phyloP scores from a whole-genome alignment of 2,888 invertebrate species.

The Polietes domitor region DNA sequence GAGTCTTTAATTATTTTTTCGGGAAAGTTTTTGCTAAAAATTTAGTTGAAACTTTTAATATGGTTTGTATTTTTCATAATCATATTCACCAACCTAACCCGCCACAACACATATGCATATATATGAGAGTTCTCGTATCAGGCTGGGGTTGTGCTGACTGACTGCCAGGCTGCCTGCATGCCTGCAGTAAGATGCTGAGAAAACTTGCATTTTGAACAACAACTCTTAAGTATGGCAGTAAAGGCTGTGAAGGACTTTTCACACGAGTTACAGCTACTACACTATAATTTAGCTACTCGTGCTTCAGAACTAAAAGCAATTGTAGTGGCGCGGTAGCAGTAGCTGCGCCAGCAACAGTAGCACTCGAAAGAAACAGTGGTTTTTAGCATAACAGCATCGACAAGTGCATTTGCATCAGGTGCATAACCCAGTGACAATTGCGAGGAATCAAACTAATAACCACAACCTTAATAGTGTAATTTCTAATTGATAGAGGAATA shows the following conservation, averaged over 20 bases:
- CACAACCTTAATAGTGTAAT: too few relatives aligned
- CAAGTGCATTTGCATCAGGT: not conserved
- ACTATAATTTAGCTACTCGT: constrained; percentile 54
- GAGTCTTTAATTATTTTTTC: not conserved
- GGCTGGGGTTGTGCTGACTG: not conserved
- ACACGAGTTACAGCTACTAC: constrained; percentile 48
- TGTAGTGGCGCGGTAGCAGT: constrained; percentile 32
- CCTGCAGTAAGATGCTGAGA: not conserved
- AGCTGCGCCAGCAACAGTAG: constrained; percentile 36
- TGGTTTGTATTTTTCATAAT: not conserved
- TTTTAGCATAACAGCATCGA: constrained; percentile 15
- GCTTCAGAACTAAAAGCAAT: constrained; percentile 34
- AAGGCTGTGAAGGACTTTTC: constrained; percentile 37
- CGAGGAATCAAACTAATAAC: too few relatives aligned
- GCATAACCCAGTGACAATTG: not conserved
- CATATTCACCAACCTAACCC: not conserved
- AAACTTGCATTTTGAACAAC: constrained; percentile 5
- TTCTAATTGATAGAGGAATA: too few relatives aligned
- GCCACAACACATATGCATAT: constrained; percentile 16
- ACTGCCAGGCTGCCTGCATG: not conserved
- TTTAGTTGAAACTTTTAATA: constrained; percentile 19
- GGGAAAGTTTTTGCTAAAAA: not conserved
- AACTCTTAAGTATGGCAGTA: constrained; percentile 33
- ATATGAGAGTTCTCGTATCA: not conserved
- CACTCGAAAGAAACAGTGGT: constrained; percentile 16